Evolutionary conservation across 2,888 invertebrate genomes (phyloP), one percentile per base, ranked within the genome.

Genomic region (Oligia strigilis): DNA sequence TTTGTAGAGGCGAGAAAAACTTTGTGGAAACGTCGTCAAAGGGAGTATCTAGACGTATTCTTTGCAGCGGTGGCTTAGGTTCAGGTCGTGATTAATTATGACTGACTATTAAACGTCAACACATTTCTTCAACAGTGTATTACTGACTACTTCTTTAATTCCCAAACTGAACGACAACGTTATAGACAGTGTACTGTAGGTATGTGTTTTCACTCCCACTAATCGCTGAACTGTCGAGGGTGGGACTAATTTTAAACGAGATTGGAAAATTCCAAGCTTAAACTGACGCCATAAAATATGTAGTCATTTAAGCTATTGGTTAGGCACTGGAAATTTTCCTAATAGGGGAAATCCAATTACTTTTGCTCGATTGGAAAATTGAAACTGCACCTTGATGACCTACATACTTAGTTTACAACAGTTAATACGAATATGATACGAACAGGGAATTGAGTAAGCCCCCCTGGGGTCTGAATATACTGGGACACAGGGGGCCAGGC

Each of bases 281-380:
- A 58, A 29, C 55, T 80, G 46, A 40, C 29, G 69, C 14, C 11
- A 65, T 60, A 65, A 64, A 29, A 64, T 70, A 65, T 80, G 55
- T 4, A 13, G 17, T 62, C 23, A 82, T 46, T 8, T 67, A 75
- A 46, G 23, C 55, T 64, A 49, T 62, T 75, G 43, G 17, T 36
- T 49, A 49, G 3, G 40, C 13, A 8, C 23, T 83, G 64, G 70
- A 19, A 52, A 64, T 43, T 58, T 49, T 49, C 29, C 19, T 70
- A 19, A 43, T n/a, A 49, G 62, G 14, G 4, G n/a, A 76, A 58
- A 69, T 36, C 43, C 55, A 70, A 81, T 65, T 64, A 83, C 40
- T 60, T 80, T 82, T 29, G 8, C 58, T 3, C 29, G 64, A 77
- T 82, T 70, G 58, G 29, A 29, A 19, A 77, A 70, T 65, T 70